Conservation (phyloP, 2,888 invertebrate genomes). For the Empis stercorea region DNA sequence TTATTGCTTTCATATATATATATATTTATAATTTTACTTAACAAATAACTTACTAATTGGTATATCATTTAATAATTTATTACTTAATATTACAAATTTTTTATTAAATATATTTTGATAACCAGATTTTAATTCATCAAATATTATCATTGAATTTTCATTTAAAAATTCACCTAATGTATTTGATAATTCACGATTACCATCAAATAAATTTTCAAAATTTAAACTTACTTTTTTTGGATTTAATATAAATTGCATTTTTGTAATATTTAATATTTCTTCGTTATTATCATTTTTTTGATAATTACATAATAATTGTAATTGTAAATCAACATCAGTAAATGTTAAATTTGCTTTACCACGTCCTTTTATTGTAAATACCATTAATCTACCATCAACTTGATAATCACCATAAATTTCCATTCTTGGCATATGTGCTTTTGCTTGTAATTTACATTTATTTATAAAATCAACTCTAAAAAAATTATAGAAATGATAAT, state of each 20-base stretch:
- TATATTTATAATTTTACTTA: too few relatives aligned
- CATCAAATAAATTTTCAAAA: neutral
- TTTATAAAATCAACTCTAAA: neutral
- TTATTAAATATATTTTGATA: neutral
- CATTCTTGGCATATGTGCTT: neutral
- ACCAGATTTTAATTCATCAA: neutral
- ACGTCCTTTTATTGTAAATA: neutral
- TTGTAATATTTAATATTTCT: neutral
- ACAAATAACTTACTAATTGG: neutral
- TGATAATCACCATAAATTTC: neutral
- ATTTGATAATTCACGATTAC: neutral
- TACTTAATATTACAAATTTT: neutral
- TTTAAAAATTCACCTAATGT: neutral
- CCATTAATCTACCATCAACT: neutral
- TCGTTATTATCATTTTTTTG: neutral
- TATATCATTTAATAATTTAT: neutral
- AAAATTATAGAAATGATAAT: neutral
- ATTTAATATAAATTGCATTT: neutral
- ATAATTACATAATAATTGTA: neutral
- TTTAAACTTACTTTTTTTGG: neutral
- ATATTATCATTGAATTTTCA: neutral
- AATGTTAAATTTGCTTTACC: neutral
- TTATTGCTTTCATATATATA: too few relatives aligned
- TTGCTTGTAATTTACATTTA: neutral
- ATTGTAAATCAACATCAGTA: neutral